Evolutionary conservation across 1,140 invertebrate genomes (phyloP).

Genomic region (Goniozus legneri): DNA sequence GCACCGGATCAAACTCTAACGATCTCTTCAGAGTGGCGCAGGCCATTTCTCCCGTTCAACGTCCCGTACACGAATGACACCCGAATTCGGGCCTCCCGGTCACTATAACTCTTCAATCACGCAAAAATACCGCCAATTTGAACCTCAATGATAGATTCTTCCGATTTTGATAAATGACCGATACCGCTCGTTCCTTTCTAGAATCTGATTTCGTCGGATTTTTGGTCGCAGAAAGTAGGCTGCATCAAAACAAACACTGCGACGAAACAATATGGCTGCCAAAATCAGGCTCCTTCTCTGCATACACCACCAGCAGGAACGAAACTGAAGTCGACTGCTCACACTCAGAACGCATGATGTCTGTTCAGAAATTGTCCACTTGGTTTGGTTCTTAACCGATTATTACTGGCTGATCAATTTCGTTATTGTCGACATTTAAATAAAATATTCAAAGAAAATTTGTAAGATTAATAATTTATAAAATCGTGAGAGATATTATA

Average conservation of each 20-base stretch:
- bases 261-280: constrained; percentile 40
- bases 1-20: constrained; percentile 88
- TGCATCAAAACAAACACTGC: constrained; percentile 45
- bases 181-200: constrained; percentile 2
- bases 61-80: constrained; percentile 28
- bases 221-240: constrained; percentile 6
- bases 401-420: too few relatives aligned
- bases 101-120: too few relatives aligned
- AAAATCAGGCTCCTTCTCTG: too few relatives aligned
- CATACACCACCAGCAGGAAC: too few relatives aligned
- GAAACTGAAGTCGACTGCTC: too few relatives aligned
- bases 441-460: too few relatives aligned
- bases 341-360: too few relatives aligned
- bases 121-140: constrained; percentile 9
- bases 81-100: neutral
- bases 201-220: constrained; percentile 19
- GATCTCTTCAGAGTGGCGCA: constrained; percentile 92
- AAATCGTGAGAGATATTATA: too few relatives aligned
- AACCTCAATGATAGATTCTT: constrained; percentile 13
- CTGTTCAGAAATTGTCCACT: too few relatives aligned
- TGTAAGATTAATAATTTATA: too few relatives aligned
- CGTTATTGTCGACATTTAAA: too few relatives aligned
- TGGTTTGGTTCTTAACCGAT: too few relatives aligned
- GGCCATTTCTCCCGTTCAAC: constrained; percentile 70
- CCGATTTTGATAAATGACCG: neutral